Evolutionary conservation across 2,113 vertebrate species (phyloP), one percentile per base, ranked within the genome.

Genomic region (Pampusana beccarii): DNA sequence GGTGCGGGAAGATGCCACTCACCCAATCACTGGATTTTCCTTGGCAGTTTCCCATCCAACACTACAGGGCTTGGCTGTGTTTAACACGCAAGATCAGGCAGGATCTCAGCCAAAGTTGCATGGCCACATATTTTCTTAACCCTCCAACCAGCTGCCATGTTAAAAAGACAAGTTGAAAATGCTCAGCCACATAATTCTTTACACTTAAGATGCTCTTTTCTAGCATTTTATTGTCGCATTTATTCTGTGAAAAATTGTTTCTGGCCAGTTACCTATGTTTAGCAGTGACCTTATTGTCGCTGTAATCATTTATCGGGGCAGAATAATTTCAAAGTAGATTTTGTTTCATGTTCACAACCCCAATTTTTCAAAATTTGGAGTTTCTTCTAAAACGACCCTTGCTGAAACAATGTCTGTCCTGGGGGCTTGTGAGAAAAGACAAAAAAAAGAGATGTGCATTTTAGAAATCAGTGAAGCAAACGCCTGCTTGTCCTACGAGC

Each of bases 121-220:
- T 36, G 90, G 95, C 82, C 88, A 90, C 92, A 93, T 94, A 95
- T 95, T 96, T 95, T 96, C 86, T 95, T 96, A 92, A 92, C 92
- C 72, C 86, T 95, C 75, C 0, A 4, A 96, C 80, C 92, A 96
- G 90, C 90, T 96, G 92, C 92, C 86, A 84, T 84, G 60, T 89
- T 92, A 92, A 93, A 93, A 96, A 77, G 71, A 83, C 77, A 91
- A 95, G 77, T 29, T 86, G 54, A 65, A 89, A 80, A 78, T 42
- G 44, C 61, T 61, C n/a, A 88, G 36, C 21, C 80, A 71, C 61
- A 61, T 61, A 86, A 80, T 78, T 81, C 20, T 79, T 90, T 84
- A 56, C 40, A 93, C 88, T 75, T 72, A 77, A 69, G 65, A 72
- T 65, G 31, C 33, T 83, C 11, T 57, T 18, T 81, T 84, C 44